phyloP scores from a whole-genome alignment of 1,140 invertebrate genomes.

The Mactra quadrangularis region DNA sequence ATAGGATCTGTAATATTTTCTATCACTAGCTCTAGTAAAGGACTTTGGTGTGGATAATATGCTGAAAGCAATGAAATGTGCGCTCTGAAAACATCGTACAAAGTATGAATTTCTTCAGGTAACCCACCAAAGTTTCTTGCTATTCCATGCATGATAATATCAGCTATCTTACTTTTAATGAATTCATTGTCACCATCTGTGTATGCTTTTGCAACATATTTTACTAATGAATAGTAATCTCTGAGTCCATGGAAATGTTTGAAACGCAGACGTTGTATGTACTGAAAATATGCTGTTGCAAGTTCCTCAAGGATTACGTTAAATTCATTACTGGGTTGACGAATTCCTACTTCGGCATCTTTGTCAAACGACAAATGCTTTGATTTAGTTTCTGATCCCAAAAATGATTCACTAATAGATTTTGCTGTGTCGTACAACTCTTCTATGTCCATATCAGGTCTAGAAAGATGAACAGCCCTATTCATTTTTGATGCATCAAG shows the following conservation, averaged over 20 bases:
- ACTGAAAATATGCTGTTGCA: slow-evolving; percentile 65
- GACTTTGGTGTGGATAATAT: too few relatives aligned
- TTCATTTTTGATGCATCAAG: slow-evolving; percentile 77
- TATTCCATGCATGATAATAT: slow-evolving; percentile 52
- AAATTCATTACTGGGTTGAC: neutral
- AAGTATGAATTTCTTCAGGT: slow-evolving; percentile 51
- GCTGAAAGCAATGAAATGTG: neutral
- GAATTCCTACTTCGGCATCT: neutral
- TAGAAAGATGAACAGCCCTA: slow-evolving; percentile 68
- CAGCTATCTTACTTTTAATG: neutral
- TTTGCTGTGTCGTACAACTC: slow-evolving; percentile 49
- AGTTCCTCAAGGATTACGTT: slow-evolving; percentile 56
- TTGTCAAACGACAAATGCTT: neutral
- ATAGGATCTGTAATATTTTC: slow-evolving; percentile 65
- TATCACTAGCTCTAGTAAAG: slow-evolving; percentile 59
- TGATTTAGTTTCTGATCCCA: neutral
- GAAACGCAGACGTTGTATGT: slow-evolving; percentile 65
- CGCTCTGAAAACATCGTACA: slow-evolving; percentile 32
- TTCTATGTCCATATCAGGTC: slow-evolving; percentile 66
- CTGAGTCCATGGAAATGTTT: slow-evolving; percentile 76
- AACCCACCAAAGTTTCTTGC: slow-evolving; percentile 75
- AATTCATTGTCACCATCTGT: neutral
- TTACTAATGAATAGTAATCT: slow-evolving; percentile 77
- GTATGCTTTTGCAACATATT: slow-evolving; percentile 67
- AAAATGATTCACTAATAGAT: slow-evolving; percentile 55